Evolutionary conservation across 2,113 vertebrate genomes (phyloP).

Genomic region (Paratilapia polleni): DNA sequence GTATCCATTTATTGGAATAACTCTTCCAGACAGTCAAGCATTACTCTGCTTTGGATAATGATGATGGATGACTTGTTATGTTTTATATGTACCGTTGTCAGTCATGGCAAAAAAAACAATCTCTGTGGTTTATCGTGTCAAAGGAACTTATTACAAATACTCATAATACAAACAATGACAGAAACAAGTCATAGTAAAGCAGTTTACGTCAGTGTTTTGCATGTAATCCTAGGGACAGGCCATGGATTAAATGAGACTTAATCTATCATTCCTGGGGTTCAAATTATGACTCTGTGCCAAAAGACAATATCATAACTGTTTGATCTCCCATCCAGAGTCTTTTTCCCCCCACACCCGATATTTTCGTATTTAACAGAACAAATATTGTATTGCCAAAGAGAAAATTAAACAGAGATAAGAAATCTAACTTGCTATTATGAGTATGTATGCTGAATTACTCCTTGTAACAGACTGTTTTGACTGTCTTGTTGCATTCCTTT

Average conservation of each 20-base stretch:
- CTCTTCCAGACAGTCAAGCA: not conserved
- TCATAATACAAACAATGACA: not conserved
- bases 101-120: not conserved
- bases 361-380: not conserved
- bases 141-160: not conserved
- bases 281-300: not conserved
- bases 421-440: not conserved
- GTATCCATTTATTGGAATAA: not conserved
- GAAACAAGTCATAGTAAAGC: not conserved
- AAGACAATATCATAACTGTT: not conserved
- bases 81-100: not conserved
- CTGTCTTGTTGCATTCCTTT: not conserved
- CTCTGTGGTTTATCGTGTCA: not conserved
- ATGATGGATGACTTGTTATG: not conserved
- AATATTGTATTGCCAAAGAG: not conserved
- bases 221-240: not conserved
- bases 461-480: not conserved
- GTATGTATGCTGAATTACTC: not conserved
- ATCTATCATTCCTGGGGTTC: constrained; percentile 3
- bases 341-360: not conserved
- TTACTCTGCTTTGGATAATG: not conserved
- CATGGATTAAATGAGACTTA: not conserved
- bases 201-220: not conserved
- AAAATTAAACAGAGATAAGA: not conserved
- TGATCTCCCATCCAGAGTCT: not conserved